Evolutionary conservation across 2,113 vertebrate species (phyloP), one percentile per base, ranked within the genome.

Genomic region (Rhagologus leucostigma): DNA sequence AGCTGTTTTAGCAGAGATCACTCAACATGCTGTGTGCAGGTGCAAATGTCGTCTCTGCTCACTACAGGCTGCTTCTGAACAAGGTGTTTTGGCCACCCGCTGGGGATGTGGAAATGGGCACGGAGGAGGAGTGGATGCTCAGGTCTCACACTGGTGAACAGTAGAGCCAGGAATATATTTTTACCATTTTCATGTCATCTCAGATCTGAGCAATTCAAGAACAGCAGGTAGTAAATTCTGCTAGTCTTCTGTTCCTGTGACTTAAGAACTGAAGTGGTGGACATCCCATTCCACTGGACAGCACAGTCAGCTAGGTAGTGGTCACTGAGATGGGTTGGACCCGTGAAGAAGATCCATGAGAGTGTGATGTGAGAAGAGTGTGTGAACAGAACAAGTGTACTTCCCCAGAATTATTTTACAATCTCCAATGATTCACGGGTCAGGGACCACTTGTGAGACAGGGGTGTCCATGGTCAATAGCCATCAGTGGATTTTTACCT

Each of bases 1-100:
- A 70, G n/a, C 21, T 65, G 22, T 44, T 93, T 74, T 41, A 65
- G 46, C 20, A 77, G 50, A 30, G 39, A 47, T 35, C 67, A 56
- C 4, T 2, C 12, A 74, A 29, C 12, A 8, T 3, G 7, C 20
- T 42, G 10, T 0, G 2, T 67, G 9, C 11, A n/a, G 55, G 32
- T 73, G 26, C 10, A 64, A 53, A 69, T 16, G 5, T 21, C 13
- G 60, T 14, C 30, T 74, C 32, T 84, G 33, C 15, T 19, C 11
- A 13, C 9, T 10, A 4, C 5, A 70, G 33, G 27, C 9, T 75
- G 33, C 13, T 33, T 71, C 57, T 71, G 52, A 90, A 46, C 2
- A 6, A 52, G 10, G 10, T 53, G 37, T 23, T 13, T 30, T 55
- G 24, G 19, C 56, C 27, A 75, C 1, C 1, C 4, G 1, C 7